Percentiles rank a stretch among this genome's conserved stretches.
Evolutionary conservation across 2,113 vertebrate species (phyloP).

Genomic region (Tor tambroides): DNA sequence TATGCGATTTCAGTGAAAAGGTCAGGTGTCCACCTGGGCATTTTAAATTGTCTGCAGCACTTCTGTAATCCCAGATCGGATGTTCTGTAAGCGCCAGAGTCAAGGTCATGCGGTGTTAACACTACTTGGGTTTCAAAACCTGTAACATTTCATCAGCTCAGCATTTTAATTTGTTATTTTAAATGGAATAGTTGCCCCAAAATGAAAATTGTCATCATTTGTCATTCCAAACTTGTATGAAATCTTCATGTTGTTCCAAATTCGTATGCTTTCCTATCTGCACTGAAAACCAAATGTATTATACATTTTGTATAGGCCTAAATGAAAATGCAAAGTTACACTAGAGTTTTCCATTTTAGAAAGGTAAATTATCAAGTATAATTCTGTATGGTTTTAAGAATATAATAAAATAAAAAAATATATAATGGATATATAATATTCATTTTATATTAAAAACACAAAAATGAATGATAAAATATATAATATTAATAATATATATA

Average conservation of each 20-base stretch:
- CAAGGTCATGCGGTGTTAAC: background rate
- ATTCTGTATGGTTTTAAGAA: background rate
- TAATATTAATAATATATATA: background rate
- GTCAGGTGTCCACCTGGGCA: conserved; percentile 23
- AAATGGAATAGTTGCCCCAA: background rate
- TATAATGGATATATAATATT: background rate
- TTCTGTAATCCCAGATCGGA: background rate
- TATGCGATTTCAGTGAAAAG: conserved; percentile 28
- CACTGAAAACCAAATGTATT: background rate
- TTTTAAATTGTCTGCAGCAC: conserved; percentile 18
- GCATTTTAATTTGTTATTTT: background rate
- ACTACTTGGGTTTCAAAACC: background rate
- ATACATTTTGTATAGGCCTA: too few relatives aligned
- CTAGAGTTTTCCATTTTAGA: background rate
- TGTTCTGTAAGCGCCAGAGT: background rate
- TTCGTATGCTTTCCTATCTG: background rate
- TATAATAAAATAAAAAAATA: background rate
- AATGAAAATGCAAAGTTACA: background rate
- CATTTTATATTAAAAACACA: background rate
- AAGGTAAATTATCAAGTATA: background rate
- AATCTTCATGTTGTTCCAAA: background rate
- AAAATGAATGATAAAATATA: background rate
- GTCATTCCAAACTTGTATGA: background rate
- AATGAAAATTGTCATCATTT: background rate
- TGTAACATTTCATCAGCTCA: background rate